These are phyloP conservation scores for Chalcis sispes DNA, from an alignment of 2,888 invertebrate species.

Conservation along the genomic window DNA sequence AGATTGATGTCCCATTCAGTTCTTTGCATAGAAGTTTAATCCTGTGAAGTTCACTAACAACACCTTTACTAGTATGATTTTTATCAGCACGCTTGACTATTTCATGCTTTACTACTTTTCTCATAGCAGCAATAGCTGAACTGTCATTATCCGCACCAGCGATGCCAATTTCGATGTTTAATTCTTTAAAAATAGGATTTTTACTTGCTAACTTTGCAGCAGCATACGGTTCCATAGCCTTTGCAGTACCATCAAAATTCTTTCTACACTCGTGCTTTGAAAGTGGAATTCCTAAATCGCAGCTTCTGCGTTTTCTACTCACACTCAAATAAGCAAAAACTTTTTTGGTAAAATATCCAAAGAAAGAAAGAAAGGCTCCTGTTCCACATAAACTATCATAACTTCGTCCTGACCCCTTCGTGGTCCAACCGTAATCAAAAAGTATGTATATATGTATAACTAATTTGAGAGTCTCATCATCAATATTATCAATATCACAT, in stretches of 20 bases:
- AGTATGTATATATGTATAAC: no score
- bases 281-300: no score
- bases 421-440: no score
- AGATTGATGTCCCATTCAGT: constrained; percentile 43
- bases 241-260: constrained; percentile 51
- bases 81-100: constrained; percentile 60
- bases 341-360: no score
- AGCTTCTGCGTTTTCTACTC: no score
- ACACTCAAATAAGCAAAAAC: no score
- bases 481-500: no score
- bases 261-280: constrained; percentile 61
- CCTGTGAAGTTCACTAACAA: constrained; percentile 53
- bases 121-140: constrained; percentile 59
- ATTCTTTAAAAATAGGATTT: constrained; percentile 45
- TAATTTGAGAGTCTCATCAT: no score
- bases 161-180: constrained; percentile 57
- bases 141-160: constrained; percentile 61
- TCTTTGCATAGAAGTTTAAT: constrained; percentile 49
- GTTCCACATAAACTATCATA: no score
- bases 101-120: constrained; percentile 56
- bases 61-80: constrained; percentile 60
- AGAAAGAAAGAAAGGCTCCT: no score
- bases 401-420: no score
- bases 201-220: constrained; percentile 49
- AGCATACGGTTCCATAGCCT: constrained; percentile 59